Conservation (phyloP, 1,140 invertebrate species). For the Phocides pigmalion region DNA sequence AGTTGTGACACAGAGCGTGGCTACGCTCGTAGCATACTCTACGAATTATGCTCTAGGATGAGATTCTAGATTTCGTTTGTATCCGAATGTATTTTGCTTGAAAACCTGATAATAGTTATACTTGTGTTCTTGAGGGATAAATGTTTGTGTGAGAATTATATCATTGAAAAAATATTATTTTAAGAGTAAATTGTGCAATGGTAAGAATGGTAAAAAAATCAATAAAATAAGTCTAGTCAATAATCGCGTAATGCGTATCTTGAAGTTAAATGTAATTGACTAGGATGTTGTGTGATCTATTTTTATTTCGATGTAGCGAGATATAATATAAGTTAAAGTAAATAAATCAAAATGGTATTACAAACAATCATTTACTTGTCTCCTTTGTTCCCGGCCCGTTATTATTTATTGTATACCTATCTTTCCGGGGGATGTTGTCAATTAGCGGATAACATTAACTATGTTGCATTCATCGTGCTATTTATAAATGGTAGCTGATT, state of each 20-base stretch:
- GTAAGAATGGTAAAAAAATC: slow-evolving; percentile 4
- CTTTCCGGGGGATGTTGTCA: not conserved
- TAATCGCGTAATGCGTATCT: slow-evolving; percentile 21
- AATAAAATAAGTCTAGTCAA: slow-evolving; percentile 41
- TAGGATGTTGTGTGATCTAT: not conserved
- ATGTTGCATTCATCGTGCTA: slow-evolving; percentile 16
- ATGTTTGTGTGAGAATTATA: slow-evolving; percentile 1
- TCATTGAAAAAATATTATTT: not conserved
- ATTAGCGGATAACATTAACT: slow-evolving; percentile 12
- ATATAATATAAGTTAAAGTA: slow-evolving; percentile 10
- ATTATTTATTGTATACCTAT: slow-evolving; percentile 13
- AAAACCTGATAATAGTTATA: slow-evolving; percentile 2
- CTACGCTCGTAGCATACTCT: slow-evolving; percentile 44
- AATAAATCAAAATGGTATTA: slow-evolving; percentile 29
- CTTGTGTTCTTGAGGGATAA: slow-evolving; percentile 1
- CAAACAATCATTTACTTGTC: not conserved
- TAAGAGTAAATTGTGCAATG: not conserved
- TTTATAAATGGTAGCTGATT: not conserved
- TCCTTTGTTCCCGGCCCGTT: not conserved
- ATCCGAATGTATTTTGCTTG: slow-evolving; percentile 3
- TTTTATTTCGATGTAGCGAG: slow-evolving; percentile 2
- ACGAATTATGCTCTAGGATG: slow-evolving; percentile 12
- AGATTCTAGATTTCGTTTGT: slow-evolving; percentile 8
- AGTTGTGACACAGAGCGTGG: slow-evolving; percentile 69
- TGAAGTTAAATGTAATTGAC: slow-evolving; percentile 23